Percentiles rank a stretch among this genome's conserved stretches.
Conservation (phyloP, 2,113 vertebrate genomes). For the Gracilinanus agilis region DNA sequence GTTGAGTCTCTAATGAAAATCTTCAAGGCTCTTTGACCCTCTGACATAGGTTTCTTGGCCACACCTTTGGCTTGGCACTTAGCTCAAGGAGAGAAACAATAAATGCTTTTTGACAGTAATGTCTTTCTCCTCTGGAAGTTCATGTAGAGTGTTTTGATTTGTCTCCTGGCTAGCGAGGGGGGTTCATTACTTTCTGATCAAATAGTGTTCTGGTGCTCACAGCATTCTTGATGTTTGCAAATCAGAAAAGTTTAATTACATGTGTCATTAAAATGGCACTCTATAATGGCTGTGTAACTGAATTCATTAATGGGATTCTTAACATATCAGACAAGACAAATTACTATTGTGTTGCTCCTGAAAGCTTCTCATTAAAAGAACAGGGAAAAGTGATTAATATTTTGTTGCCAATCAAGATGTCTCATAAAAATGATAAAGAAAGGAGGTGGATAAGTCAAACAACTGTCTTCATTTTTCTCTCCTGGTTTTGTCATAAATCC, state of each 20-base stretch:
- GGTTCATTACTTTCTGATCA: conserved; percentile 72
- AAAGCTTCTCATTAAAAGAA: conserved; percentile 83
- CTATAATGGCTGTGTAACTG: conserved; percentile 74
- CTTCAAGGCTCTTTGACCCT: not conserved
- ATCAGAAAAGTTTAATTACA: conserved; percentile 85
- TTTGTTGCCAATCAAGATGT: conserved; percentile 84
- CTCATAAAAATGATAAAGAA: conserved; percentile 74
- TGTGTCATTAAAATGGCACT: conserved; percentile 81
- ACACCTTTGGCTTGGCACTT: not conserved
- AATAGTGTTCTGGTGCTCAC: conserved; percentile 79
- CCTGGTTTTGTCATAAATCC: not conserved
- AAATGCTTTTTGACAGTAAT: not conserved
- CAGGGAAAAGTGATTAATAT: conserved; percentile 80
- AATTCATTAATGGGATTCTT: conserved; percentile 82
- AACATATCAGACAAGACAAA: conserved; percentile 82
- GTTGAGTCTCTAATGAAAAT: not conserved
- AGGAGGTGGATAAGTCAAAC: conserved; percentile 46
- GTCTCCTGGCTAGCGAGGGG: not conserved
- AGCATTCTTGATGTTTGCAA: conserved; percentile 80
- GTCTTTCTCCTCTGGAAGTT: conserved; percentile 51
- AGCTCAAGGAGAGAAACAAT: fast-evolving
- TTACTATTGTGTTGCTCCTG: conserved; percentile 79
- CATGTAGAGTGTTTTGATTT: not conserved
- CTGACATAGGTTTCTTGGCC: not conserved
- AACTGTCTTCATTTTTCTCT: conserved; percentile 30